A percentile compares a stretch with the other conserved stretches of the same genome.
phyloP scores from a whole-genome alignment of 2,113 vertebrate species.

The Ursus arctos region DNA sequence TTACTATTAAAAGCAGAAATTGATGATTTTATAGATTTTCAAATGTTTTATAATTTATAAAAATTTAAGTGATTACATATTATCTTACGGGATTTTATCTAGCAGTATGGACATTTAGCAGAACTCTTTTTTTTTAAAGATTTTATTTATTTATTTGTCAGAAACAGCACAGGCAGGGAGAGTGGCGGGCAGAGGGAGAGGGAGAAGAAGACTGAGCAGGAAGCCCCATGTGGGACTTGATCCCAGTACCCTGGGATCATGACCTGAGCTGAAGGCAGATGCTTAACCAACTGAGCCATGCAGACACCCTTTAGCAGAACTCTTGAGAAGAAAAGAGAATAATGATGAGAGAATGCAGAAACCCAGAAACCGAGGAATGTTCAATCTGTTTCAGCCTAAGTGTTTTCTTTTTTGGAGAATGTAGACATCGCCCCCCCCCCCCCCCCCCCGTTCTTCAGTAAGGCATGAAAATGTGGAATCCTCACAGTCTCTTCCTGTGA shows the following conservation, averaged over 20 bases:
- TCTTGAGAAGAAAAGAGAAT: neutral
- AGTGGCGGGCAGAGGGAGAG: no score
- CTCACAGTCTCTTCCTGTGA: neutral
- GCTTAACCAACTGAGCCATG: neutral
- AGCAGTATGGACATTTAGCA: neutral
- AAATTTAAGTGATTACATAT: neutral
- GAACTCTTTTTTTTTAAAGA: neutral
- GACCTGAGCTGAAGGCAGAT: no score
- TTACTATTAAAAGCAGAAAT: neutral
- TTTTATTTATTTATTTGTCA: neutral
- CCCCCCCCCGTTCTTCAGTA: neutral
- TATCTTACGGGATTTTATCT: neutral
- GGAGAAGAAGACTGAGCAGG: neutral
- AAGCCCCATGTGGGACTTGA: fast-evolving
- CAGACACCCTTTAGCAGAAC: neutral
- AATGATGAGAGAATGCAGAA: neutral
- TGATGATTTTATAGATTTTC: neutral
- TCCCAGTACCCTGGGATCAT: no score
- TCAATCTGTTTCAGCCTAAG: neutral
- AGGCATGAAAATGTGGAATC: neutral
- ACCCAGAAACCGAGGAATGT: neutral
- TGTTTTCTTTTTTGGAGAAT: neutral
- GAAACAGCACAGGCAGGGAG: neutral
- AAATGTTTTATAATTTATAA: neutral
- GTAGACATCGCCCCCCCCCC: no score